Percentiles rank a stretch among this genome's conserved stretches.
Evolutionary conservation across 1,140 invertebrate species (phyloP).

Genomic region (Zaprionus lachaisei): DNA sequence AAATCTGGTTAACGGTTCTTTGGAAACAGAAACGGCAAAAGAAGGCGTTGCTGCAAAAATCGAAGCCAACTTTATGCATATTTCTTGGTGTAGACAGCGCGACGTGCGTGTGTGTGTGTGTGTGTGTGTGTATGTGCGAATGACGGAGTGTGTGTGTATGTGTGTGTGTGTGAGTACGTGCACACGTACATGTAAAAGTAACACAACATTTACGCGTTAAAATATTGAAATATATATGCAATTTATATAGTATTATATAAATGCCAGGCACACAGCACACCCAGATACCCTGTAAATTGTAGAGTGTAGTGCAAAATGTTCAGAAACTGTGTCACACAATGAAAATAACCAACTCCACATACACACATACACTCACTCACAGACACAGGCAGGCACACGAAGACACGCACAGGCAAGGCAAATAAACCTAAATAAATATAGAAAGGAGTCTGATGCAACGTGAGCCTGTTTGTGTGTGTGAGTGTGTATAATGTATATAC

Average conservation of each 20-base stretch:
- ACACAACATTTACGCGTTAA: constrained; percentile 11
- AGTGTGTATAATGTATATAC: constrained; percentile 19
- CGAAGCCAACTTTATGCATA: constrained; percentile 59
- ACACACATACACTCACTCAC: constrained; percentile 4
- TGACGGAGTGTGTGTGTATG: constrained; percentile 26
- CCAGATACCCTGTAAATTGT: not conserved
- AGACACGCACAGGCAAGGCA: constrained; percentile 24
- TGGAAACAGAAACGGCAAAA: constrained; percentile 24
- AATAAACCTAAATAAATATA: constrained; percentile 70
- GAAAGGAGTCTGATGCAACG: constrained; percentile 69
- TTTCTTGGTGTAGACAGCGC: constrained; percentile 68
- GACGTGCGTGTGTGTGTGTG: constrained; percentile 19
- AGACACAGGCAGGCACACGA: not conserved
- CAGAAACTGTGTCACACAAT: constrained; percentile 9
- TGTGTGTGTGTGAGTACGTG: constrained; percentile 23
- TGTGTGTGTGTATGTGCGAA: constrained; percentile 15
- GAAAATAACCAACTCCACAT: not conserved
- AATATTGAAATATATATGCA: constrained; percentile 11
- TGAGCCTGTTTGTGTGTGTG: constrained; percentile 18
- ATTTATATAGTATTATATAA: constrained; percentile 10
- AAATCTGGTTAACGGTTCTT: not conserved
- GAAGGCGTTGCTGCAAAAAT: constrained; percentile 66
- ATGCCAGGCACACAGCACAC: not conserved
- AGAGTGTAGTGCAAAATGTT: not conserved
- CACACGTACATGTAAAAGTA: not conserved